A percentile compares a stretch with the other conserved stretches of the same genome.
These are phyloP conservation scores for Glomeris marginata DNA, from an alignment of 2,888 invertebrate species.

Conservation along the genomic window DNA sequence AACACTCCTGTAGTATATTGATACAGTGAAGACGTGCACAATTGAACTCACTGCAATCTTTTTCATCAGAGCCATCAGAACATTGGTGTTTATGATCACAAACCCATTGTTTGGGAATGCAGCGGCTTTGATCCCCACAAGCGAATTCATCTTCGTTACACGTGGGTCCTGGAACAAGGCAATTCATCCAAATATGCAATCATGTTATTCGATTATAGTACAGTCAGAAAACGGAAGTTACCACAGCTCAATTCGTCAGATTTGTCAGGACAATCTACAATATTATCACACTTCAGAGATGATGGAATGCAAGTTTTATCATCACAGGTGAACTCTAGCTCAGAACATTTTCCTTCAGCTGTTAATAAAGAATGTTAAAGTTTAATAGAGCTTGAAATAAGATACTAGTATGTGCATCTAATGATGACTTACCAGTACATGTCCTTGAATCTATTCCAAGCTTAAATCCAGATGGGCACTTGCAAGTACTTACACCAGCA, in stretches of 20 bases:
- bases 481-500: conserved; percentile 36
- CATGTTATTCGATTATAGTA: too few relatives aligned
- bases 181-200: too few relatives aligned
- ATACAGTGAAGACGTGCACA: conserved; percentile 2
- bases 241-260: conserved; percentile 16
- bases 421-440: conserved; percentile 37
- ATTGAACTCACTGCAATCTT: conserved; percentile 31
- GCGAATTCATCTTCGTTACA: conserved; percentile 26
- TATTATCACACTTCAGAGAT: conserved; percentile 39
- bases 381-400: conserved; percentile 1
- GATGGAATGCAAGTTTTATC: conserved; percentile 15
- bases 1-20: too few relatives aligned
- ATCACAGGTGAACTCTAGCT: conserved; percentile 12
- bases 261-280: conserved; percentile 17
- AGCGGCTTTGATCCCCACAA: conserved; percentile 28
- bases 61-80: conserved; percentile 44
- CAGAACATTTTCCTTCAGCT: conserved; percentile 6
- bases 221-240: conserved; percentile 13
- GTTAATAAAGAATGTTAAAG: neutral
- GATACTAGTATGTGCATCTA: neutral
- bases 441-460: conserved; percentile 39
- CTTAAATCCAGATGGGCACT: conserved; percentile 57
- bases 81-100: conserved; percentile 36
- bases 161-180: too few relatives aligned
- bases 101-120: conserved; percentile 24